Evolutionary conservation across 2,797 vertebrate genomes (phyloP), one percentile per base, ranked within the genome.

Genomic region (Discoglossus pictus): DNA sequence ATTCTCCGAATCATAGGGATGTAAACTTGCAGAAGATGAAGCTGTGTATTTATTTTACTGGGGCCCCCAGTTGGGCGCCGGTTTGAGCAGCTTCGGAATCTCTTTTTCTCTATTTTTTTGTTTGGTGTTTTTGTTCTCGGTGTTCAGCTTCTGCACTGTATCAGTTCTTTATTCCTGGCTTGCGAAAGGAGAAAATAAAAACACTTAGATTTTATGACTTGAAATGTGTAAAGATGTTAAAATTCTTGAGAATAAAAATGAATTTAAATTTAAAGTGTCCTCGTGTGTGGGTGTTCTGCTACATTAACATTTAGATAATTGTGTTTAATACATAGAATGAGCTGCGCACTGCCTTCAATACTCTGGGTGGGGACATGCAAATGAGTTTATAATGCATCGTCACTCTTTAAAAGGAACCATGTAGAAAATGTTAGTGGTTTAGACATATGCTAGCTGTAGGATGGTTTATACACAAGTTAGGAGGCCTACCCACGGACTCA

Each of bases 21-120:
- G 74, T 85, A 75, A 44, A 80, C 78, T 78, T 85, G 75, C 82
- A 38, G 74, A 83, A 83, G 71, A 81, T 78, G 77, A 83, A 80
- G 65, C 78, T 77, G 74, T 85, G 70, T 89, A 88, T 88, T 88
- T 87, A 90, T 89, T 88, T 85, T 89, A 81, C 80, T 85, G 70
- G 73, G 75, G 79, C 83, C 74, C 73, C 68, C 78, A 68, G 73
- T 78, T 75, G 78, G 84, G 82, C 83, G 81, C 82, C 83, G 81
- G 75, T 83, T 79, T 73, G 77, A 78, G 71, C 75, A 80, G 83
- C 85, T 85, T 84, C 82, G 38, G 31, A 18, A 7, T 54, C 47
- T 7, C 44, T 31, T 21, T 2, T 62, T 27, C 7, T 16, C 11
- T 76, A n/a, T n/a, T n/a, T 74, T 79, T 75, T 75, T 51, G 68